Evolutionary conservation across 1,140 invertebrate species (phyloP).

Genomic region (Druon quercuslanigerum): DNA sequence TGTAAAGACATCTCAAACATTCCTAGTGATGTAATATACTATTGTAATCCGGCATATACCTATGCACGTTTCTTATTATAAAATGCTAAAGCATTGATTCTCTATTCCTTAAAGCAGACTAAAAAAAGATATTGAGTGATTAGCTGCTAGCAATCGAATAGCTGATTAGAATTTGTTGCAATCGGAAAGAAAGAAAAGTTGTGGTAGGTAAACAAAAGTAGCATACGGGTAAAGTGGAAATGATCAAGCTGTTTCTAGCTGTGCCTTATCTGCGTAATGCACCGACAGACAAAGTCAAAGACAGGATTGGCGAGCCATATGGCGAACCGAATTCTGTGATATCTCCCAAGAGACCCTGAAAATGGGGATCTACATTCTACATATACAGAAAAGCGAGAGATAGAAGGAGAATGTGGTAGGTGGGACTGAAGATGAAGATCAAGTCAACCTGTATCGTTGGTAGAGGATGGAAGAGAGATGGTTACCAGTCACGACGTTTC

Average conservation of each 20-base stretch:
- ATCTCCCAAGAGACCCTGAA: slow-evolving; percentile 35
- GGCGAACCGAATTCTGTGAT: slow-evolving; percentile 41
- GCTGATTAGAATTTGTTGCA: neutral
- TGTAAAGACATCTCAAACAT: too few species aligned
- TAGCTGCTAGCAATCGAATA: neutral
- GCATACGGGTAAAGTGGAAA: slow-evolving; percentile 27
- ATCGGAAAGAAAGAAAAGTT: neutral
- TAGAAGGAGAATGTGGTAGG: neutral
- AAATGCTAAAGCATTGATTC: too few species aligned
- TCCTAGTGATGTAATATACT: too few species aligned
- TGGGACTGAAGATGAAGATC: slow-evolving; percentile 17
- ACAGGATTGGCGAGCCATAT: slow-evolving; percentile 29
- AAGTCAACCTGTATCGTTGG: slow-evolving; percentile 27
- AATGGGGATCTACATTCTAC: slow-evolving; percentile 28
- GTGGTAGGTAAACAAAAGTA: slow-evolving; percentile 3
- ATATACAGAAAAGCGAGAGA: slow-evolving; percentile 11
- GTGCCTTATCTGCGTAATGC: slow-evolving; percentile 35
- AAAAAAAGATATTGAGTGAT: too few species aligned
- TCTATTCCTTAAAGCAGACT: too few species aligned
- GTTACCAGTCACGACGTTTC: slow-evolving; percentile 40
- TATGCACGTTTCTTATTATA: too few species aligned
- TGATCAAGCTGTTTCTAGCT: neutral
- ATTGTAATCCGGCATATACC: too few species aligned
- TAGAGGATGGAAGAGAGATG: neutral
- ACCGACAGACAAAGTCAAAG: slow-evolving; percentile 31